Evolutionary conservation across 1,140 invertebrate genomes (phyloP).

Genomic region (Eufriesea mexicana): DNA sequence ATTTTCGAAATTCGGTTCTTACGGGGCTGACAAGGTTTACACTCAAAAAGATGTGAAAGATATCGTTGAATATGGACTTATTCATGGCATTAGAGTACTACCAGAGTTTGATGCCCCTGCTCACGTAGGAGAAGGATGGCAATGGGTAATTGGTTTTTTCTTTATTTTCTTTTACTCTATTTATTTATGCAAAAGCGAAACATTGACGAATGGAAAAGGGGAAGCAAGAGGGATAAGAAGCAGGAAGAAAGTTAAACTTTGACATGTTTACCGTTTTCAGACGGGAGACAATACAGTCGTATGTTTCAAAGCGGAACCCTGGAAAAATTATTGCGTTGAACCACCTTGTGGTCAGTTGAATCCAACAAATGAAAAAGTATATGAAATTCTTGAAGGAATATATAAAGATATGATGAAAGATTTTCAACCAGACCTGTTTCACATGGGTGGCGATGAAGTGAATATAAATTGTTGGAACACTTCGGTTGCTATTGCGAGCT

Average conservation of each 20-base stretch:
- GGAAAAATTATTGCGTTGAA: slow-evolving; percentile 90
- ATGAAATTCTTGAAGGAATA: slow-evolving; percentile 88
- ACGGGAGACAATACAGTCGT: slow-evolving; percentile 79
- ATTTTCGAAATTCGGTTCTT: slow-evolving; percentile 88
- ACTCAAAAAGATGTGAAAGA: slow-evolving; percentile 82
- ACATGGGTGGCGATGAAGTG: slow-evolving; percentile 95
- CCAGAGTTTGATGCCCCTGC: slow-evolving; percentile 95
- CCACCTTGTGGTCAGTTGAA: slow-evolving; percentile 94
- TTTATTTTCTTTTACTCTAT: background rate
- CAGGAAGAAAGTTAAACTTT: background rate
- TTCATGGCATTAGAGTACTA: slow-evolving; percentile 89
- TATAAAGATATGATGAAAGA: slow-evolving; percentile 86
- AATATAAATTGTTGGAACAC: slow-evolving; percentile 90
- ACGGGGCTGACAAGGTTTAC: slow-evolving; percentile 86
- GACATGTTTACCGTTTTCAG: slow-evolving; percentile 44
- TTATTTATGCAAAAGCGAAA: background rate
- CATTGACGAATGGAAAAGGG: background rate
- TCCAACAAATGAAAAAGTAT: slow-evolving; percentile 88
- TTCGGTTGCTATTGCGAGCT: slow-evolving; percentile 85
- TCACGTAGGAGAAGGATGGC: slow-evolving; percentile 94
- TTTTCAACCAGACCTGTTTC: slow-evolving; percentile 90
- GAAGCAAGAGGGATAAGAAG: background rate
- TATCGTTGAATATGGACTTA: slow-evolving; percentile 87
- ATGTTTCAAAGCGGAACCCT: slow-evolving; percentile 88
- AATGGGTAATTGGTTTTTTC: slow-evolving; percentile 82